Evolutionary conservation across 2,113 vertebrate genomes (phyloP).

Genomic region (Ictalurus punctatus): DNA sequence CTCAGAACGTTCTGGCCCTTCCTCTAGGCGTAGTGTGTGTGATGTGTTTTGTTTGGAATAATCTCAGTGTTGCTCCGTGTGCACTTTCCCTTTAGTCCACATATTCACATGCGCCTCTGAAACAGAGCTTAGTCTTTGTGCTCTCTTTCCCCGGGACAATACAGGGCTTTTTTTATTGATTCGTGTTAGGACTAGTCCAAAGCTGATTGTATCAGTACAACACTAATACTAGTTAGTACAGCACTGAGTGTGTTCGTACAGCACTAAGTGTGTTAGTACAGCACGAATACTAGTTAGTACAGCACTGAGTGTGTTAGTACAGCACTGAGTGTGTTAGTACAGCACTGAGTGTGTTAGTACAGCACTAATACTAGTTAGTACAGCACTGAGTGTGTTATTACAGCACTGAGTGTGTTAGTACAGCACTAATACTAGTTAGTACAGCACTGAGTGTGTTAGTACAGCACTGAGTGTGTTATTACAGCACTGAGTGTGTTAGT

Average conservation of each 20-base stretch:
- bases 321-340: not conserved
- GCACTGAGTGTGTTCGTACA: not conserved
- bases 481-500: not conserved
- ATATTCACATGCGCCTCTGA: not conserved
- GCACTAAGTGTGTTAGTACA: not conserved
- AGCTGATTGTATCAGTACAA: not conserved
- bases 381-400: not conserved
- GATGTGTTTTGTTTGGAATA: constrained; percentile 30
- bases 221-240: not conserved
- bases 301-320: not conserved
- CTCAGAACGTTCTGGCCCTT: constrained; percentile 60
- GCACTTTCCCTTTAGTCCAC: not conserved
- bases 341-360: not conserved
- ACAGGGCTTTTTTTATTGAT: not conserved
- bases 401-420: not conserved
- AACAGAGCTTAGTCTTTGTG: constrained; percentile 16
- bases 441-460: not conserved
- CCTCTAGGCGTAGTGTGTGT: constrained; percentile 20
- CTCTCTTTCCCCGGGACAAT: not conserved
- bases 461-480: not conserved
- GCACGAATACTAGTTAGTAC: not conserved
- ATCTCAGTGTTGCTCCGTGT: not conserved
- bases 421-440: not conserved
- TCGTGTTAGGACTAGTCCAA: not conserved
- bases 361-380: not conserved